Percentiles rank a stretch among this genome's conserved stretches.
Conservation (phyloP, 2,888 invertebrate genomes). For the Papilio elwesi region DNA sequence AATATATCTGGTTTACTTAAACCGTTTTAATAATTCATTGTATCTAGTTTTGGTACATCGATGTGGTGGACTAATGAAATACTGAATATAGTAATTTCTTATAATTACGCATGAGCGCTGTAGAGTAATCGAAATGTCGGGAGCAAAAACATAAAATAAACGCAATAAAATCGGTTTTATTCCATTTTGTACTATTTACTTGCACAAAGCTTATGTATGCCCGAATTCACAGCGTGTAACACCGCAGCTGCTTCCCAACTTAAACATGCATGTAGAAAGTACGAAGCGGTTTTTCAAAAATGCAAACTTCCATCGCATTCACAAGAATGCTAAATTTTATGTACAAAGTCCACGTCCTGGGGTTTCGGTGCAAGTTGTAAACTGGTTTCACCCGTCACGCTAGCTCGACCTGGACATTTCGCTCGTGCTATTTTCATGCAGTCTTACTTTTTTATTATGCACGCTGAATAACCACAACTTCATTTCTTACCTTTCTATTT, state of each 20-base stretch:
- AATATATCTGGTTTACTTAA: too few relatives aligned
- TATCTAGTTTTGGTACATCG: too few relatives aligned
- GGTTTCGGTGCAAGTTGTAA: constrained; percentile 19
- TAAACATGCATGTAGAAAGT: constrained; percentile 32
- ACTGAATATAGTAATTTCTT: too few relatives aligned
- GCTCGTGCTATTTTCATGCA: background rate
- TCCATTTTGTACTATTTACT: constrained; percentile 19
- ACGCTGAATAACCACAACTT: background rate
- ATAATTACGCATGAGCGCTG: too few relatives aligned
- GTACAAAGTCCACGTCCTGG: constrained; percentile 11
- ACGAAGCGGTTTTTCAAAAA: constrained; percentile 34
- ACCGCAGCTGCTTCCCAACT: constrained; percentile 30
- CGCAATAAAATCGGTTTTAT: too few relatives aligned
- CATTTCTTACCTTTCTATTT: background rate
- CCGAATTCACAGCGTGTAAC: constrained; percentile 33
- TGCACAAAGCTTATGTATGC: constrained; percentile 12
- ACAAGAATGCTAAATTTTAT: constrained; percentile 27
- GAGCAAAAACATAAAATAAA: too few relatives aligned
- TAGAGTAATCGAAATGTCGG: too few relatives aligned
- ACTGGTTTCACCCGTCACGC: constrained; percentile 11
- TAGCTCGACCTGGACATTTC: constrained; percentile 8
- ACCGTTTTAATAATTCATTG: too few relatives aligned
- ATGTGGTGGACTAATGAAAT: too few relatives aligned
- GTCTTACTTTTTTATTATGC: constrained; percentile 6
- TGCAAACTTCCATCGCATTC: constrained; percentile 33